Evolutionary conservation across 1,140 invertebrate genomes (phyloP).

Genomic region (Melipona quadrifasciata): DNA sequence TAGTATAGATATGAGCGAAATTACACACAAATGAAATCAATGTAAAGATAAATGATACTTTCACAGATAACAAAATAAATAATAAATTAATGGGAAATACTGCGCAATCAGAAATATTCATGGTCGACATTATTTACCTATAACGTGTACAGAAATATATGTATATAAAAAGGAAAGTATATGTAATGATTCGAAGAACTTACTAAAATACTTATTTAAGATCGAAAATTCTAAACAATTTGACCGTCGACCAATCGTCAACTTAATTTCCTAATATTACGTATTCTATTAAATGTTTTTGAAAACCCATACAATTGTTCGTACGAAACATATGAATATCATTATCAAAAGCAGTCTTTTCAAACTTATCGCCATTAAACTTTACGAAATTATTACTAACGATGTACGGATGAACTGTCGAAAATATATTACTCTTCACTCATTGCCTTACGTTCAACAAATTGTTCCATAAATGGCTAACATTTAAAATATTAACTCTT

Average conservation of each 20-base stretch:
- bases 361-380: background rate
- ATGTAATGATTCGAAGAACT: background rate
- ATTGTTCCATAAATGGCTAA: background rate
- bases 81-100: constrained; percentile 55
- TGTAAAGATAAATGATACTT: constrained; percentile 34
- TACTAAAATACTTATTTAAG: background rate
- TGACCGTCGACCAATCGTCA: constrained; percentile 63
- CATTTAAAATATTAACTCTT: background rate
- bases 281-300: constrained; percentile 10
- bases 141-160: background rate
- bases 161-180: background rate
- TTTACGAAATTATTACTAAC: constrained; percentile 3
- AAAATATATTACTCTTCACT: constrained; percentile 13
- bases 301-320: background rate
- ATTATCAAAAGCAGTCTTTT: constrained; percentile 40
- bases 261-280: background rate
- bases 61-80: constrained; percentile 56
- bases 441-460: background rate
- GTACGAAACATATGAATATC: background rate
- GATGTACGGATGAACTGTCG: background rate
- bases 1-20: background rate
- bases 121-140: constrained; percentile 49
- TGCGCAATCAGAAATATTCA: constrained; percentile 43
- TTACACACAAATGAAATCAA: background rate
- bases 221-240: background rate